Conservation (phyloP, 2,797 vertebrate genomes). For the Neosalanx taihuensis region DNA sequence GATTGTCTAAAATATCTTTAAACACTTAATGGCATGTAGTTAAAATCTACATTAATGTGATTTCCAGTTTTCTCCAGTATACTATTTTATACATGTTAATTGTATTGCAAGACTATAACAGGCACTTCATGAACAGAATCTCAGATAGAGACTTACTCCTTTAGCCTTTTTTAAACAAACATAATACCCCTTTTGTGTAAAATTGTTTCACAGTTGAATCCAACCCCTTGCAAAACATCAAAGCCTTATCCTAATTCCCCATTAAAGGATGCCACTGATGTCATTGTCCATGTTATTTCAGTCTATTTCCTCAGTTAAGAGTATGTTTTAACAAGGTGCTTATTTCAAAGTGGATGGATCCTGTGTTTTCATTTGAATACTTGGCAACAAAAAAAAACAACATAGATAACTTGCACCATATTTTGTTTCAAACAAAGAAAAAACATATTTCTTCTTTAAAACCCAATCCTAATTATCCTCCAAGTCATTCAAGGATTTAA, state of each 20-base stretch:
- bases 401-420: neutral
- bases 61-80: conserved; percentile 73
- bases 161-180: conserved; percentile 22
- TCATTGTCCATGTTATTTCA: neutral
- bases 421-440: neutral
- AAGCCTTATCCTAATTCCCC: conserved; percentile 26
- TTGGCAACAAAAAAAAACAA: neutral
- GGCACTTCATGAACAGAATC: conserved; percentile 40
- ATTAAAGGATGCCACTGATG: neutral
- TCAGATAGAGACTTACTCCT: conserved; percentile 43
- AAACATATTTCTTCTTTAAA: neutral
- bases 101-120: conserved; percentile 33
- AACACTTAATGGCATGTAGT: conserved; percentile 29
- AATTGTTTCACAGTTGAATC: conserved; percentile 64
- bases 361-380: neutral
- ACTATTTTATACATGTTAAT: conserved; percentile 34
- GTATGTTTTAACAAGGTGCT: neutral
- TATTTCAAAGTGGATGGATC: neutral
- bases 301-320: neutral
- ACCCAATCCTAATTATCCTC: neutral
- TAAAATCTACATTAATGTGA: conserved; percentile 54
- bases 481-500: neutral
- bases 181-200: conserved; percentile 42
- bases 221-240: conserved; percentile 24
- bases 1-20: conserved; percentile 28